Base-by-base conservation (phyloP, 2,888 invertebrate species). In the Orgyia antiqua region DNA sequence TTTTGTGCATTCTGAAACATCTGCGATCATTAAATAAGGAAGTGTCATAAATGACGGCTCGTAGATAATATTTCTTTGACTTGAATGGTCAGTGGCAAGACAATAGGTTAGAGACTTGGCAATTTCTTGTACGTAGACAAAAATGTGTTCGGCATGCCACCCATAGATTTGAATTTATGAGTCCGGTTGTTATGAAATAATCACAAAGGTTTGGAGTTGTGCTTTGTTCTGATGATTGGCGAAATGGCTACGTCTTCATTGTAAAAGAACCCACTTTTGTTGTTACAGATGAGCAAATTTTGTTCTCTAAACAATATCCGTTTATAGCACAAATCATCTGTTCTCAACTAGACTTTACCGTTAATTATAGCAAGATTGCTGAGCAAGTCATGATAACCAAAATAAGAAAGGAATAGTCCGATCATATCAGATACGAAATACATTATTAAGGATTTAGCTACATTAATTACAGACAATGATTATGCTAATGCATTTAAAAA, bases 1-100 rank as follows among this genome's bases (percentile, higher is more conserved):
- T 62, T 63, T 65, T 59, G 47, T 33, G 31, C 41, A 42, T 37
- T 25, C 26, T 31, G 12, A 25, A 33, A 56, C 82, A 83, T 68
- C 79, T 82, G 82, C 70, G 57, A 34, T 62, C 55, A 60, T 67
- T 68, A 52, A 51, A 48, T 60, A 60, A 50, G 53, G 52, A 66
- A 66, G 70, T 69, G 76, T 74, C 73, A 68, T 74, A 71, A 75
- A 76, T 63, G 71, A 77, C 70, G 66, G 66, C 45, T 59, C 49
- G 47, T 51, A n/a, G n/a, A n/a, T n/a, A n/a, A n/a, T n/a, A n/a
- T 65, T 68, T 70, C 58, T 68, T 69, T 67, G 54, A 59, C 58
- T 61, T 65, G 64, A 70, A 71, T 66, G 58, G 59, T 51, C 61
- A 65, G 57, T 53, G 45, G 45, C 55, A 54, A 58, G 53, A 63